Evolutionary conservation across 1,140 invertebrate species (phyloP), one percentile per base, ranked within the genome.

Genomic region (Amyelois transitella): DNA sequence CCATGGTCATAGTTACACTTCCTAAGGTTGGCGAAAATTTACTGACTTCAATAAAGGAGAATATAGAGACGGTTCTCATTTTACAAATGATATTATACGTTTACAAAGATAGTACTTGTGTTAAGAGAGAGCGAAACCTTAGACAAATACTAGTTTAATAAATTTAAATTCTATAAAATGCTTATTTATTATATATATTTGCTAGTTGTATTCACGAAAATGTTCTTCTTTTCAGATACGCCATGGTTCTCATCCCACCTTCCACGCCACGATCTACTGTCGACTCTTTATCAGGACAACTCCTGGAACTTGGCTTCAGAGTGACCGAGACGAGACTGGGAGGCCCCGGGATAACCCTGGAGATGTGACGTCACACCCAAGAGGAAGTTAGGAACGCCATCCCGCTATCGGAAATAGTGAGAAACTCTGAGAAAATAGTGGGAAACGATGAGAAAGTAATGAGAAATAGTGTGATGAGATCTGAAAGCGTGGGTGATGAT

Each of bases 301-400:
- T 91, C 43, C 56, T 76, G 0, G 60, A 62, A 18, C 68, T 71
- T 10, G 89, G 86, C 0, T 91, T 86, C 64, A 60, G 69, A 7
- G 86, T 87, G 0, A 80, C 75, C 0, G 73, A 86, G 58, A 89
- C 88, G 0, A 60, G 72, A 8, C 73, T 91, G 10, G 90, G 90
- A 5, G 90, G 89, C 0, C 55, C 67, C 1, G 90, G 90, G 0
- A 86, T 90, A 10, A 62, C 63, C 14, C 52, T 89, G 14, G 73
- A 85, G 54, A 70, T 77, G 64, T 78, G 66, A 79, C 69, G 10
- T 55, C 47, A 18, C 51, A 22, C 49, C 58, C 6, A 43, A 32
- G 0, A 38, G 6, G 12, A 45, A 45, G 43, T 43, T 21, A 28
- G 21, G 25, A 21, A 49, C 14, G 17, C 32, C 8, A 14, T 38